Percentiles rank a stretch among this genome's conserved stretches.
These are phyloP conservation scores for Scelioninae gen. 2 DNA, from an alignment of 2,888 invertebrate species.

Conservation along the genomic window DNA sequence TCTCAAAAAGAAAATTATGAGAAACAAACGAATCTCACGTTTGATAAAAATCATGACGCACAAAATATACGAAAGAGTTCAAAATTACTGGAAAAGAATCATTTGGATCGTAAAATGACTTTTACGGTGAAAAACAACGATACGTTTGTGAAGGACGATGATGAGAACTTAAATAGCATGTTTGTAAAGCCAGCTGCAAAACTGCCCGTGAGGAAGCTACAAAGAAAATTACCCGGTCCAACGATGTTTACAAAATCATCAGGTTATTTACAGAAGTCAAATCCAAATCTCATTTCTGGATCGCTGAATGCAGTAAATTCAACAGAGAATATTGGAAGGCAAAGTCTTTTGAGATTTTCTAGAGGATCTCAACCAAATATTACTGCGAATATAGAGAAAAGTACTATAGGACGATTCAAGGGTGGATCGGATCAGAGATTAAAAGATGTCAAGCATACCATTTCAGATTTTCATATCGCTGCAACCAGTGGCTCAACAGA, in stretches of 20 bases:
- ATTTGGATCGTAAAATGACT: slow-evolving; percentile 57
- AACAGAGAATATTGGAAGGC: slow-evolving; percentile 20
- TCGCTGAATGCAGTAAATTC: slow-evolving; percentile 61
- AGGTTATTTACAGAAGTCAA: slow-evolving; percentile 71
- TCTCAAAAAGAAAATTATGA: slow-evolving; percentile 51
- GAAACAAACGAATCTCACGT: slow-evolving; percentile 33
- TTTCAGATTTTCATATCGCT: slow-evolving; percentile 63
- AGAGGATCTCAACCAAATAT: slow-evolving; percentile 69
- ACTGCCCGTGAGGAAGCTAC: slow-evolving; percentile 50
- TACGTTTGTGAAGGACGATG: slow-evolving; percentile 28
- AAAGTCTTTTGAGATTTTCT: slow-evolving; percentile 59
- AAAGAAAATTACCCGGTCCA: slow-evolving; percentile 62
- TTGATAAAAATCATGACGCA: slow-evolving; percentile 27
- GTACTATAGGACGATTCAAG: slow-evolving; percentile 66
- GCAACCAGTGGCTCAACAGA: slow-evolving; percentile 70
- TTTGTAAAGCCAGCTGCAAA: slow-evolving; percentile 52
- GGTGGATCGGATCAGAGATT: slow-evolving; percentile 70
- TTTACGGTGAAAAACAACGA: slow-evolving; percentile 65
- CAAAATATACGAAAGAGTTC: slow-evolving; percentile 15
- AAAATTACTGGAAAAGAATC: slow-evolving; percentile 36
- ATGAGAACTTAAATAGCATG: slow-evolving; percentile 36
- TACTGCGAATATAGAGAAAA: slow-evolving; percentile 62
- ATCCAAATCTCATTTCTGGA: slow-evolving; percentile 72
- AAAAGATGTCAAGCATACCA: slow-evolving; percentile 62
- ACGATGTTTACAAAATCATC: slow-evolving; percentile 69